Evolutionary conservation across 2,113 vertebrate genomes (phyloP).

Genomic region (Ochotona princeps): DNA sequence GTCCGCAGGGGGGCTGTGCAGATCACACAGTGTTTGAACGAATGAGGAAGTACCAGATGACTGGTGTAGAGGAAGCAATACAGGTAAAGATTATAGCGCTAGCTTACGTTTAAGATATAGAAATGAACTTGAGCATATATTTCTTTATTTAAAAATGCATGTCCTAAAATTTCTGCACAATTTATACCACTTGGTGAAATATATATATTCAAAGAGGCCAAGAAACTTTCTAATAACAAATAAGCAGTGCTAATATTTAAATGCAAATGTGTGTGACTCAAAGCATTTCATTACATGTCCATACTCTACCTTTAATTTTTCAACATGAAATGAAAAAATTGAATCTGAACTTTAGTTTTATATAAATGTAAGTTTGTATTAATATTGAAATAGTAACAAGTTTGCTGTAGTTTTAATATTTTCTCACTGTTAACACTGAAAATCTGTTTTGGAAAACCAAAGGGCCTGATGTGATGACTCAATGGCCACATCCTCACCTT

Average conservation of each 20-base stretch:
- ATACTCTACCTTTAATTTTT: not conserved
- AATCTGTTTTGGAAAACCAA: no score
- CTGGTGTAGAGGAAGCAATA: constrained; percentile 85
- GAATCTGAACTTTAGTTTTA: not conserved
- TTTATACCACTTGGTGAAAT: not conserved
- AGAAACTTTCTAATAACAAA: constrained; percentile 36
- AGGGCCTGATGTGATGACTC: no score
- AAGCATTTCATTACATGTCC: not conserved
- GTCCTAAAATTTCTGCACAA: constrained; percentile 36
- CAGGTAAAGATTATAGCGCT: constrained; percentile 81
- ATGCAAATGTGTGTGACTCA: not conserved
- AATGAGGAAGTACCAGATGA: constrained; percentile 95
- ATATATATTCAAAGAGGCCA: not conserved
- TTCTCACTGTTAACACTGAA: no score
- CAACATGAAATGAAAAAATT: not conserved
- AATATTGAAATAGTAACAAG: not conserved
- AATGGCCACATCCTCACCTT: no score
- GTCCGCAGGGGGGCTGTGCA: constrained; percentile 96
- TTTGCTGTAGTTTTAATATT: not conserved
- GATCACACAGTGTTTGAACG: constrained; percentile 96
- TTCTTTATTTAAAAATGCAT: constrained; percentile 11
- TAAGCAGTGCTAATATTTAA: not conserved
- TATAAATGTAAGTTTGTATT: constrained; percentile 19
- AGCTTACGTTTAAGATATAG: constrained; percentile 53
- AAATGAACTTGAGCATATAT: not conserved